Evolutionary conservation across 2,113 vertebrate species (phyloP).

Genomic region (Mesocricetus auratus): DNA sequence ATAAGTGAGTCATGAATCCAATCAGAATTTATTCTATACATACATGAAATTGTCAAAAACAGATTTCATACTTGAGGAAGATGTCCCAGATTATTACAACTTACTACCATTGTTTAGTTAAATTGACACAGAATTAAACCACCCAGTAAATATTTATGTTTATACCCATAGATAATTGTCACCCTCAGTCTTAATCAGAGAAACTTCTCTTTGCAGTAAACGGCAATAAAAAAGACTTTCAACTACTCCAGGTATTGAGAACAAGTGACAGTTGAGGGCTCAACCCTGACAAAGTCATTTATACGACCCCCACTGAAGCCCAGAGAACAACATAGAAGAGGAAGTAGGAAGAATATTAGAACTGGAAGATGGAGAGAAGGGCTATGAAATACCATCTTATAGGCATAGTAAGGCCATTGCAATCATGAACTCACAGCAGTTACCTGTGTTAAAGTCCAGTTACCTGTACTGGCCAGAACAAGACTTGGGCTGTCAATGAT

Average conservation of each 20-base stretch:
- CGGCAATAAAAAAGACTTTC: background rate
- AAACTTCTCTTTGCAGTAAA: background rate
- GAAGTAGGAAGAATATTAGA: too few species aligned
- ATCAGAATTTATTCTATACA: background rate
- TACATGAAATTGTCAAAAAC: background rate
- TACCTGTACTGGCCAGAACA: too few species aligned
- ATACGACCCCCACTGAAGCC: too few species aligned
- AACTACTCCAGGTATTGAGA: background rate
- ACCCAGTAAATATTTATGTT: background rate
- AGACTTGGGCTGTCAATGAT: too few species aligned
- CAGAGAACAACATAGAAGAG: too few species aligned
- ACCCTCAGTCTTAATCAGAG: background rate
- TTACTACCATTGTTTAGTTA: background rate
- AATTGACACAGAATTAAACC: background rate
- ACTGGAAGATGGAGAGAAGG: too few species aligned
- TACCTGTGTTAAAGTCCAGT: too few species aligned
- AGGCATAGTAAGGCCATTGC: too few species aligned
- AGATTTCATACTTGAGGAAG: background rate
- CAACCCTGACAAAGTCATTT: too few species aligned
- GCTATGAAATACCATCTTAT: too few species aligned
- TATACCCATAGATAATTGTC: background rate
- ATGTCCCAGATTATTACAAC: background rate
- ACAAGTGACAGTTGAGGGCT: too few species aligned
- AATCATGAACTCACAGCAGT: too few species aligned
- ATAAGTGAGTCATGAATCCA: background rate